Evolutionary conservation across 2,797 vertebrate species (phyloP), one percentile per base, ranked within the genome.

Genomic region (Chelidonichthys spinosus): DNA sequence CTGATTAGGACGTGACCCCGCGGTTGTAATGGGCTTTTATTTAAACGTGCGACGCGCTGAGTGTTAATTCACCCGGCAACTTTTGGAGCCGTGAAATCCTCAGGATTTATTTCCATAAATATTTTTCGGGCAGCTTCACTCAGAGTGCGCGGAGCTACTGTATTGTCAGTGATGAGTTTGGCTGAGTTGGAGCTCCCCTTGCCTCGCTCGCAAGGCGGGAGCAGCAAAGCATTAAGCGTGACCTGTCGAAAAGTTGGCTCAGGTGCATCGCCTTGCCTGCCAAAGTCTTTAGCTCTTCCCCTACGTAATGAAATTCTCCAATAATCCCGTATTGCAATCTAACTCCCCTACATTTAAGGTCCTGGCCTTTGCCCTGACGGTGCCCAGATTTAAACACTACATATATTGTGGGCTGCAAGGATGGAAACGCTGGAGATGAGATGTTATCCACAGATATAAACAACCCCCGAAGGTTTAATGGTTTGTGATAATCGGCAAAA

Each of bases 271-370:
- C 4, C 42, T 9, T 25, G 65, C 72, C 76, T 78, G 86, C 87
- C 86, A 88, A 81, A 78, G 77, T 52, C 84, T 87, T 90, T 79
- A 88, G 62, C 84, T 84, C 69, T 76, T 78, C 60, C n/a, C 62
- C 17, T 32, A 39, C 35, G 14, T 84, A 78, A 89, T 89, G 83
- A 87, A 84, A 84, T 85, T 80, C 66, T 60, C 81, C 66, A 76
- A 58, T 88, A 88, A 87, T 90, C 86, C 85, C 77, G 71, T 47
- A 52, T 70, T 74, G 73, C 72, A 87, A 81, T 84, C 69, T 63
- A 75, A 76, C 63, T 72, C 63, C 55, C 74, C 69, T 62, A 78
- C 85, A 86, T 78, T 90, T 86, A 81, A 70, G 60, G 71, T 46
- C 43, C 52, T 4, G 40, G 43, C 72, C 65, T 80, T 72, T 75